Conservation (phyloP, 1,140 invertebrate genomes). For the Cydia pomonella region DNA sequence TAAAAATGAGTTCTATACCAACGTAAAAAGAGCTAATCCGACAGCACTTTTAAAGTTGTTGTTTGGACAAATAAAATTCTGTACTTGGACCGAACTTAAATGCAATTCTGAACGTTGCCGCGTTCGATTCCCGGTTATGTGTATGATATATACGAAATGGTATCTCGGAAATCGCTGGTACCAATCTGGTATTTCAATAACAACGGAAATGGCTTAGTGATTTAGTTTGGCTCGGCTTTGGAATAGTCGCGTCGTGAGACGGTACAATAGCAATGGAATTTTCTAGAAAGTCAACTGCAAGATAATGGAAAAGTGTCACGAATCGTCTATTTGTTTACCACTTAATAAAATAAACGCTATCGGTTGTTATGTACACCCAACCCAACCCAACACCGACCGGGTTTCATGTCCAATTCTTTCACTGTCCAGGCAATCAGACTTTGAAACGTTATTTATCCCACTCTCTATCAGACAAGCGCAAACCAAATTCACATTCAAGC, state of each 20-base stretch:
- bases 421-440: too few species aligned
- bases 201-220: conserved; percentile 23
- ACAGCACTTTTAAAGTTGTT: background rate
- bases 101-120: conserved; percentile 25
- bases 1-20: background rate
- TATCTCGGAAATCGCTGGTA: conserved; percentile 24
- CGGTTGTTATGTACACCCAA: too few species aligned
- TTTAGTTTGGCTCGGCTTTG: conserved; percentile 17
- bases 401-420: too few species aligned
- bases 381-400: too few species aligned
- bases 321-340: too few species aligned
- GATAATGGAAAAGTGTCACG: background rate
- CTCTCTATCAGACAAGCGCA: too few species aligned
- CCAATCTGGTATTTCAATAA: conserved; percentile 30
- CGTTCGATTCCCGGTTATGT: conserved; percentile 17
- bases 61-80: conserved; percentile 32
- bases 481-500: too few species aligned
- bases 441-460: too few species aligned
- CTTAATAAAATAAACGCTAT: too few species aligned
- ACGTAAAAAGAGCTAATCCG: background rate
- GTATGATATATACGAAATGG: conserved; percentile 24
- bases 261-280: background rate
- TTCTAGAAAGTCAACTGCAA: background rate
- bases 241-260: background rate
- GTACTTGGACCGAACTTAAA: conserved; percentile 21